Evolutionary conservation across 1,140 invertebrate species (phyloP), one percentile per base, ranked within the genome.

Genomic region (Olivierus martensii): DNA sequence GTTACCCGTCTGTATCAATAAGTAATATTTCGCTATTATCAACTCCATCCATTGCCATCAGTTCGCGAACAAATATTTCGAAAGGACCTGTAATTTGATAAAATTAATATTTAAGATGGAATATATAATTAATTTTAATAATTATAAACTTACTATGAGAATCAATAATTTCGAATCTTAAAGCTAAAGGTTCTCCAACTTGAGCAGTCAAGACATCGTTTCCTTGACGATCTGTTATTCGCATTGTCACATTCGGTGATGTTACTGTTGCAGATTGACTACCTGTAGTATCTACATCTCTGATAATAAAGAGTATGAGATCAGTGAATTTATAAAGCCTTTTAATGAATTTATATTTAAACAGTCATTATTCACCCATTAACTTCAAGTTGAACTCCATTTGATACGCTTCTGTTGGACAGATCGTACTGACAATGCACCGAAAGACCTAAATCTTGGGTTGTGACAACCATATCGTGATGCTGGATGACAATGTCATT

Each of bases 401-500:
- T 92, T 9, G 85, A 84, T 6, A 94, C 88, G 18, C 84, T 89
- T 70, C 90, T 89, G 69, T 94, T 92, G 51, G 84, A 87, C 37
- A 93, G 75, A 67, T 93, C 87, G 68, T 92, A 93, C 65, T 90
- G 87, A 67, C 89, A 93, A 56, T 87, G 87, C 34, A 93, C 83
- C 5, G 87, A 87, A 19, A 93, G 74, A 5, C 88, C 89, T 59
- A 93, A 75, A 75, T 93, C 89, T 2, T 86, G 87, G 37, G 85
- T 89, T 41, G 89, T 94, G 41, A 94, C 87, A 61, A 94, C 92
- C 53, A 86, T 87, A 65, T 93, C 88, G 69, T 94, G 89, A 69
- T 93, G 88, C 66, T 94, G 88, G 61, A 90, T 90, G 34, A 91
- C 82, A 11, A 89, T 84, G 69, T 89, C 86, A 67, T 89, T 90